These are phyloP conservation scores for Diarsia mendica DNA, from an alignment of 2,888 invertebrate genomes.

Conservation along the genomic window DNA sequence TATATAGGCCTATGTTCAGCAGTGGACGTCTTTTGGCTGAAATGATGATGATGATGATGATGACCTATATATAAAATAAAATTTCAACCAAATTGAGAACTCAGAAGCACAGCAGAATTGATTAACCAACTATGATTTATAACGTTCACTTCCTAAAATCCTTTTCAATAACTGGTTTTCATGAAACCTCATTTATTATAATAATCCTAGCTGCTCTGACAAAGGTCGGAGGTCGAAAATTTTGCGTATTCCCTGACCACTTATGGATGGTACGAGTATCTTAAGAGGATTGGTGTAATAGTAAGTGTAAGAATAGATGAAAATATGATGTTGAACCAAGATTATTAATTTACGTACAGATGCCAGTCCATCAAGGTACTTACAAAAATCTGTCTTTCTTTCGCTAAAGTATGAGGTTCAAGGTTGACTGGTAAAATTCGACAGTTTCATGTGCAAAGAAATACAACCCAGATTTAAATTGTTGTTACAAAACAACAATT, in stretches of 20 bases:
- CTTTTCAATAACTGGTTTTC: slow-evolving; percentile 14
- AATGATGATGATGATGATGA: too few species aligned
- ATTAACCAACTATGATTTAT: neutral
- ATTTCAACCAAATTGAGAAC: neutral
- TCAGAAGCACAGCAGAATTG: neutral
- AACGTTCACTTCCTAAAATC: neutral
- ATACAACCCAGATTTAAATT: too few species aligned
- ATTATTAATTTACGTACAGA: too few species aligned
- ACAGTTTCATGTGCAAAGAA: too few species aligned
- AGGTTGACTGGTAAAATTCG: too few species aligned
- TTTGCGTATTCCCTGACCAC: slow-evolving; percentile 43
- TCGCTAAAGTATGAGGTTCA: too few species aligned
- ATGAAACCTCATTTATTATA: slow-evolving; percentile 39
- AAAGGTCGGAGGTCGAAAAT: slow-evolving; percentile 39
- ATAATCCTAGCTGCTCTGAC: slow-evolving; percentile 44
- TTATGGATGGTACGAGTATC: neutral
- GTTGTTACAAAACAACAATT: too few species aligned
- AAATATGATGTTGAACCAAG: neutral
- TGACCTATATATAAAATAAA: slow-evolving; percentile 2
- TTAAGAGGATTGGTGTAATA: neutral
- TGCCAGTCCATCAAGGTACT: too few species aligned
- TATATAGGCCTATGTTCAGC: too few species aligned
- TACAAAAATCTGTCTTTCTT: too few species aligned
- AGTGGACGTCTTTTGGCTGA: too few species aligned
- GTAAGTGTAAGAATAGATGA: neutral